These are phyloP conservation scores for Leptogaster cylindrica DNA, from an alignment of 2,888 invertebrate genomes.

Conservation along the genomic window DNA sequence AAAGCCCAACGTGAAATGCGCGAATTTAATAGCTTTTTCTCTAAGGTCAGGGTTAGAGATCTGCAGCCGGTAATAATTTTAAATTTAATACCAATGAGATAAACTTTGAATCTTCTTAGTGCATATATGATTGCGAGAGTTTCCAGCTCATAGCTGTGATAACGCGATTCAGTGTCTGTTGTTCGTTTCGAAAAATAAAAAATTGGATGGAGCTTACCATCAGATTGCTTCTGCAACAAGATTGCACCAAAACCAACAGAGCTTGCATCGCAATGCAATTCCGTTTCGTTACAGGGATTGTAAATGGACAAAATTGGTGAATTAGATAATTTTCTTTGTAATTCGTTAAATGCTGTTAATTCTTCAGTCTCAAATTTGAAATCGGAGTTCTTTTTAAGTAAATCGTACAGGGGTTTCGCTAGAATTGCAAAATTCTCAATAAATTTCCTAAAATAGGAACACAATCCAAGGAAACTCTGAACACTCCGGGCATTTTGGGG, in stretches of 20 bases:
- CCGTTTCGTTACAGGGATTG: slow-evolving; percentile 50
- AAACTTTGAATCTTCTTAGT: slow-evolving; percentile 46
- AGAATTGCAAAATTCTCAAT: slow-evolving; percentile 49
- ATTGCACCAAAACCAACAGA: slow-evolving; percentile 50
- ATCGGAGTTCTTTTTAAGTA: slow-evolving; percentile 43
- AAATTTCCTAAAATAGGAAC: slow-evolving; percentile 49
- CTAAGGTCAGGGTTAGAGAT: slow-evolving; percentile 44
- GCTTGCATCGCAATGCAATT: slow-evolving; percentile 53
- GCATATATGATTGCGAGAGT: slow-evolving; percentile 50
- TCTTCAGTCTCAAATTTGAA: slow-evolving; percentile 36
- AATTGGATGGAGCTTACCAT: slow-evolving; percentile 51
- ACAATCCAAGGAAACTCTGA: slow-evolving; percentile 46
- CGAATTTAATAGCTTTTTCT: slow-evolving; percentile 44
- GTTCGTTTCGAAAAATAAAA: slow-evolving; percentile 52
- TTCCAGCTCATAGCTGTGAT: slow-evolving; percentile 48
- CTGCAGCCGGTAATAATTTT: slow-evolving; percentile 49
- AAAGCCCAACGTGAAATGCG: slow-evolving; percentile 48
- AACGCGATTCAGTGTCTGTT: slow-evolving; percentile 49
- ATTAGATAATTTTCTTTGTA: slow-evolving; percentile 42
- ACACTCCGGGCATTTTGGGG: slow-evolving; percentile 49
- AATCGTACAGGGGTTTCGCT: slow-evolving; percentile 53
- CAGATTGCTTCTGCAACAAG: slow-evolving; percentile 48
- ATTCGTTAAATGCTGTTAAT: slow-evolving; percentile 39
- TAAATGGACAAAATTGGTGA: slow-evolving; percentile 53
- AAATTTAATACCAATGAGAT: slow-evolving; percentile 47